Evolutionary conservation across 2,888 invertebrate genomes (phyloP).

Genomic region (Leucoma salicis): DNA sequence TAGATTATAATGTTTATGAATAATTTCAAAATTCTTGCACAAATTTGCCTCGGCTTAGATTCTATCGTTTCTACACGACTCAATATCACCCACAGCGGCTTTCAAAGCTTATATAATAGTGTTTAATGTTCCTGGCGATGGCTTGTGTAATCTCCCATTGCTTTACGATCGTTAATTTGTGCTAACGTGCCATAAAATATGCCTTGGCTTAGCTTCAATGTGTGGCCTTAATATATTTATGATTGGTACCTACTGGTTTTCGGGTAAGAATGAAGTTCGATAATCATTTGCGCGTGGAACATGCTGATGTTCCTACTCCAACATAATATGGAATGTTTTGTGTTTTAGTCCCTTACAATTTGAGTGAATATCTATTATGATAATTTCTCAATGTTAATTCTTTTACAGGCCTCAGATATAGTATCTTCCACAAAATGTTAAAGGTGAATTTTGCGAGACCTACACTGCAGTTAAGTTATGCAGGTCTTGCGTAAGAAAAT

Average conservation of each 20-base stretch:
- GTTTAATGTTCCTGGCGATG: conserved; percentile 47
- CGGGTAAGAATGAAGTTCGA: background rate
- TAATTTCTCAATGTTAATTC: no score
- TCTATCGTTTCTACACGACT: no score
- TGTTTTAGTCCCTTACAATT: no score
- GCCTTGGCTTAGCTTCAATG: conserved; percentile 13
- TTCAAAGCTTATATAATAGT: conserved; percentile 59
- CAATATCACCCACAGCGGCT: conserved; percentile 45
- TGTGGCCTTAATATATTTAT: conserved; percentile 15
- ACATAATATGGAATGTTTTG: no score
- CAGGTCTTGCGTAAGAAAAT: background rate
- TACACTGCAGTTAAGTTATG: background rate
- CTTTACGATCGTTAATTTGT: conserved; percentile 40
- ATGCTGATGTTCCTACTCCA: no score
- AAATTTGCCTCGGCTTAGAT: no score
- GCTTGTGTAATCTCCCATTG: conserved; percentile 47
- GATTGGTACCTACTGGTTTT: conserved; percentile 9
- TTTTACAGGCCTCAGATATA: no score
- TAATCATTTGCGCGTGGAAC: no score
- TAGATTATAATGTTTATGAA: no score
- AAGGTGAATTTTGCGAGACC: background rate
- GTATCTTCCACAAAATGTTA: background rate
- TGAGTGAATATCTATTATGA: no score
- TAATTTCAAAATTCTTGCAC: no score
- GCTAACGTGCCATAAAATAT: conserved; percentile 32